A percentile compares a stretch with the other conserved stretches of the same genome.
Conservation (phyloP, 2,113 vertebrate species). For the Syngnathoides biaculeatus region DNA sequence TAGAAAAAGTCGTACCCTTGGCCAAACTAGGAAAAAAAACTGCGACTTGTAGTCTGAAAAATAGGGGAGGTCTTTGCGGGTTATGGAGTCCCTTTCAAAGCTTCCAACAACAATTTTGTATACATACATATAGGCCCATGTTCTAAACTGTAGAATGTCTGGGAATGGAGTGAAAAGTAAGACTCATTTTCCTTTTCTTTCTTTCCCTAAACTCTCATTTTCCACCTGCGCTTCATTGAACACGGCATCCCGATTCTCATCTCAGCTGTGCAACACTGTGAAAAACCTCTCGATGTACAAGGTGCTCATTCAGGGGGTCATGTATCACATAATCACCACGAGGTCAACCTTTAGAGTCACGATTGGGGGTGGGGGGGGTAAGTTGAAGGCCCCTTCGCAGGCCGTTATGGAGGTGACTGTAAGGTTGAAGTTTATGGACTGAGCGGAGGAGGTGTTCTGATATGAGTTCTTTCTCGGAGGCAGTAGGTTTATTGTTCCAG, state of each 20-base stretch:
- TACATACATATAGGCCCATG: too few species aligned
- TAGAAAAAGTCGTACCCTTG: too few species aligned
- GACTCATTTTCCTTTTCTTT: slow-evolving; percentile 52
- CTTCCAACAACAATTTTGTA: too few species aligned
- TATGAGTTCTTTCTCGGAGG: slow-evolving; percentile 56
- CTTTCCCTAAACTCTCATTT: slow-evolving; percentile 46
- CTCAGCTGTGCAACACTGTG: slow-evolving; percentile 56
- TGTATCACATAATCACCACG: neutral
- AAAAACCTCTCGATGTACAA: slow-evolving; percentile 39
- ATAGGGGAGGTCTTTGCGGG: too few species aligned
- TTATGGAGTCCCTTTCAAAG: too few species aligned
- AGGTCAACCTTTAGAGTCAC: slow-evolving; percentile 11
- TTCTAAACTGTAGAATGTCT: too few species aligned
- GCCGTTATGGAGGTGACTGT: neutral
- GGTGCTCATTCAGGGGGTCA: slow-evolving; percentile 27
- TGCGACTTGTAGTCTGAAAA: too few species aligned
- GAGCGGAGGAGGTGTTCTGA: slow-evolving; percentile 43
- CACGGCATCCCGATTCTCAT: slow-evolving; percentile 50
- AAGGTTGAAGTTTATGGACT: neutral
- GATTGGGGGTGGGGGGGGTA: slow-evolving; percentile 7
- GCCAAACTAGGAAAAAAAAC: too few species aligned
- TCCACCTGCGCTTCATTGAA: slow-evolving; percentile 61
- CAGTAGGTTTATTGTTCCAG: slow-evolving; percentile 73
- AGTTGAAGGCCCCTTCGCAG: slow-evolving; percentile 10
- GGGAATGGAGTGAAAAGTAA: neutral